Evolutionary conservation across 2,888 invertebrate genomes (phyloP), one percentile per base, ranked within the genome.

Genomic region (Sinhomidia bicolor): DNA sequence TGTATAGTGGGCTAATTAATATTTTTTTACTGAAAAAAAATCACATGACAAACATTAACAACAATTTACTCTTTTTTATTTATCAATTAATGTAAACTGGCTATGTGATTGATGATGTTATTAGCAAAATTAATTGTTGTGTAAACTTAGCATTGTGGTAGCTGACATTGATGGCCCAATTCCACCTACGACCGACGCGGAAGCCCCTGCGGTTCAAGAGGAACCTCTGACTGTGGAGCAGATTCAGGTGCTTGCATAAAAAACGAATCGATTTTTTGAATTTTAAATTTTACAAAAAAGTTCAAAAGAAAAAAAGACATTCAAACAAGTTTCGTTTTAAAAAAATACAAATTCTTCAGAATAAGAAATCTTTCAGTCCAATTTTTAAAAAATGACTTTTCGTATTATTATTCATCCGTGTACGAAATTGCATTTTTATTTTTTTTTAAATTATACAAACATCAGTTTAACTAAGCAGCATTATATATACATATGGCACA

Each of bases 111-210:
- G 51, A 78, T 74, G 81, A 87, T 87, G 76, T 68, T 85, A 79
- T 87, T 87, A 87, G 87, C 87, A 87, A 57, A 71, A 81, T 87
- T 87, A 87, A 87, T 87, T 87, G 29, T 87, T 87, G 81, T 87
- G 79, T 80, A 79, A 86, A 86, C 79, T 54, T 87, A 87, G 87
- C 87, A 87, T 87, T 87, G 87, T 87, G 87, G 81, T 87, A 87
- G 81, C 85, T 76, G 90, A 90, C 82, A 89, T 89, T 88, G 90
- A 90, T 78, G 90, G 90, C 71, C 90, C 90, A 65, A 41, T 87
- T 60, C 85, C 85, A 68, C 17, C 68, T 54, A 29, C 65, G 44
- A 62, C 32, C 32, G 57, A 68, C 23, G 82, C 81, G 47, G 87
- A 83, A 83, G 57, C 47, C 20, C 57, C 85, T 41, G 79, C 80